Evolutionary conservation across 2,797 vertebrate genomes (phyloP).

Genomic region (Lacerta agilis): DNA sequence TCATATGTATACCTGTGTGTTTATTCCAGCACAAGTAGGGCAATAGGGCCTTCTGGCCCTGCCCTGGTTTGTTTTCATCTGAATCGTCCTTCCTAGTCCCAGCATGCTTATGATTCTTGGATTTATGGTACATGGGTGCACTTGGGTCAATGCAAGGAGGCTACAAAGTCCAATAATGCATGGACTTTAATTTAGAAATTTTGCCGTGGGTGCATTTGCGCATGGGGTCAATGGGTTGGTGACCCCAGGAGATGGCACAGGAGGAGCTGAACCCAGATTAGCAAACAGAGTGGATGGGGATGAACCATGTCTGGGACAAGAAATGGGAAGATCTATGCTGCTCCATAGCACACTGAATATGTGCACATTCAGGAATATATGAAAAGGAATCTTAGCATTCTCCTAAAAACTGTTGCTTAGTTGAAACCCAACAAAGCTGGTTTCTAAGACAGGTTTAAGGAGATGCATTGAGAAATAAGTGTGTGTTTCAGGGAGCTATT

Average conservation of each 20-base stretch:
- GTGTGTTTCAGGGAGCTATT: background rate
- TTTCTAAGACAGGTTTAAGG: background rate
- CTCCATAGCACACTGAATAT: background rate
- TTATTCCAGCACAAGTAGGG: too few relatives aligned
- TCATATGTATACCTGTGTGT: background rate
- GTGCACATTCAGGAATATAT: too few relatives aligned
- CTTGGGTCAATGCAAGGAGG: background rate
- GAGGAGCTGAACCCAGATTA: background rate
- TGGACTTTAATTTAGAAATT: background rate
- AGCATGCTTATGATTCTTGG: background rate
- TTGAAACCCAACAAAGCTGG: background rate
- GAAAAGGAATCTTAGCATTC: background rate
- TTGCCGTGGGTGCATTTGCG: background rate
- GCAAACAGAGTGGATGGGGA: background rate
- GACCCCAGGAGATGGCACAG: background rate
- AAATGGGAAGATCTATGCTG: background rate
- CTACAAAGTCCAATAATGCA: background rate
- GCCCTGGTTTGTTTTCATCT: too few relatives aligned
- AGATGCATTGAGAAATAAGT: background rate
- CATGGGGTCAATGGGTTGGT: background rate
- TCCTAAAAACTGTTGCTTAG: background rate
- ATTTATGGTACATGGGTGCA: background rate
- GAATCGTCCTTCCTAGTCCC: too few relatives aligned
- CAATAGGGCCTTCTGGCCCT: too few relatives aligned
- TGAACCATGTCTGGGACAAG: background rate